Conservation (phyloP, 2,797 vertebrate genomes). For the Apodemus agrarius region DNA sequence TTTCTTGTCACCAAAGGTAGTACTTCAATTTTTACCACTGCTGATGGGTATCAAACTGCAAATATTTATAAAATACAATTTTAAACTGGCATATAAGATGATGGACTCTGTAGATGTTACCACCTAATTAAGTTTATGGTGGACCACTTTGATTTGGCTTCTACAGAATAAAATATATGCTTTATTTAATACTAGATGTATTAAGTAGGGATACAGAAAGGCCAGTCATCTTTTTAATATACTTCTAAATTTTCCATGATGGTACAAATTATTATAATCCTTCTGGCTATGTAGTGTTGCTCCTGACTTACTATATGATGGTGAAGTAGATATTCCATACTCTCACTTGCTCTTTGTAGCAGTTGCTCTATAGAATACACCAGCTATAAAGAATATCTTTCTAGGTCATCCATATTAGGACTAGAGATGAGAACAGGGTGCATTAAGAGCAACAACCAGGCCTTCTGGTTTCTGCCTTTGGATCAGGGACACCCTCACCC, state of each 20-base stretch:
- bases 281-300: background rate
- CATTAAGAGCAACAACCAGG: too few species aligned
- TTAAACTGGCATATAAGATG: background rate
- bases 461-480: too few species aligned
- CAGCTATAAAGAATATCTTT: background rate
- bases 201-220: background rate
- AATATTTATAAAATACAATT: background rate
- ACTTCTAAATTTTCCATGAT: background rate
- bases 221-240: background rate
- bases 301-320: background rate
- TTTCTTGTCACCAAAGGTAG: background rate
- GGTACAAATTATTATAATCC: background rate
- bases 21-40: background rate
- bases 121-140: background rate
- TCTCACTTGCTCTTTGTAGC: background rate
- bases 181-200: background rate
- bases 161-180: background rate
- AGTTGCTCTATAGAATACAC: background rate
- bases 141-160: background rate
- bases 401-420: background rate
- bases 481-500: too few species aligned
- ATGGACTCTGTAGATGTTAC: background rate
- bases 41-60: background rate
- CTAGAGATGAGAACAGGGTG: fast-evolving
- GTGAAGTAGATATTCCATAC: background rate